Evolutionary conservation across 2,113 vertebrate genomes (phyloP).

Genomic region (Perca fluviatilis): DNA sequence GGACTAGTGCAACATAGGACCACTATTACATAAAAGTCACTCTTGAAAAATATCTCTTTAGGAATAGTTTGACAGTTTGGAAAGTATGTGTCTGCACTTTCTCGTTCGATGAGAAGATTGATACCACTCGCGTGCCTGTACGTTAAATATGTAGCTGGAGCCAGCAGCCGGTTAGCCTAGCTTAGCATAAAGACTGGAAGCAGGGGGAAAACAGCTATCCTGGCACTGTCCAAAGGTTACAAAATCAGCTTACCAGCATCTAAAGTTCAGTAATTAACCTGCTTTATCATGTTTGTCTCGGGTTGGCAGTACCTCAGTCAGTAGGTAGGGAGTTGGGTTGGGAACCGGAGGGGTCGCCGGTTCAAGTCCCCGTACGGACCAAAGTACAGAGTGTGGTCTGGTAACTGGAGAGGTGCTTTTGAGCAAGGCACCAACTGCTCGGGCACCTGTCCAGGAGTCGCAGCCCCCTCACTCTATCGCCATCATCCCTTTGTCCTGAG

Average conservation of each 20-base stretch:
- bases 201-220: neutral
- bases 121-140: neutral
- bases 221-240: neutral
- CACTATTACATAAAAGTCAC: neutral
- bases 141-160: neutral
- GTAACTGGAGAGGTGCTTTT: too few relatives aligned
- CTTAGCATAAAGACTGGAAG: neutral
- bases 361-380: too few relatives aligned
- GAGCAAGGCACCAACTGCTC: too few relatives aligned
- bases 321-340: too few relatives aligned
- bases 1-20: neutral
- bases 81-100: neutral
- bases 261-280: neutral
- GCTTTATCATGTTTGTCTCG: neutral
- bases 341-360: too few relatives aligned
- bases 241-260: neutral
- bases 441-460: too few relatives aligned
- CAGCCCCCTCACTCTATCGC: too few relatives aligned
- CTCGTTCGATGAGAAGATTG: neutral
- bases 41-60: neutral
- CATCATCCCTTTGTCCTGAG: too few relatives aligned
- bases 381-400: too few relatives aligned
- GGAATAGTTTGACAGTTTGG: neutral
- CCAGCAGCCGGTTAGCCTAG: slow-evolving; percentile 1
- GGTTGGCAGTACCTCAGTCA: too few relatives aligned